Percentiles rank a stretch among this genome's conserved stretches.
Conservation (phyloP, 2,888 invertebrate genomes). For the Chelonus formosanus region DNA sequence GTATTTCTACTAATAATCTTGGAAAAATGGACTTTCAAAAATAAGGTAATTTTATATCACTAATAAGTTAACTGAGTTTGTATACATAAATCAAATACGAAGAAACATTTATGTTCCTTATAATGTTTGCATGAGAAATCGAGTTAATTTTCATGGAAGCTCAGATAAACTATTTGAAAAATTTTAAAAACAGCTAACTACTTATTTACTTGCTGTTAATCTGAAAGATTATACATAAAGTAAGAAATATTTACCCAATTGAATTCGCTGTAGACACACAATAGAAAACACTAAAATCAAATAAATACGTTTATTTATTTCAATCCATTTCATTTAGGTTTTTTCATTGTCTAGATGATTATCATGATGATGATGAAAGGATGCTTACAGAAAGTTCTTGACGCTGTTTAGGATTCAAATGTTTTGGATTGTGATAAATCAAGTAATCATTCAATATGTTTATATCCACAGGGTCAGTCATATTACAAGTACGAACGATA, state of each 20-base stretch:
- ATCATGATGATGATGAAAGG: background rate
- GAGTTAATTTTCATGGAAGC: no score
- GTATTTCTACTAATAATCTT: no score
- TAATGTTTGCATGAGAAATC: no score
- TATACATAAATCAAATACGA: no score
- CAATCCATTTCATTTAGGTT: background rate
- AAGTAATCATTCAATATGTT: constrained; percentile 44
- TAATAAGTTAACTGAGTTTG: no score
- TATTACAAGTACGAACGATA: constrained; percentile 46
- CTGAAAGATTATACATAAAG: no score
- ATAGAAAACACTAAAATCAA: constrained; percentile 47
- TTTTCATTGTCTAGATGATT: no score
- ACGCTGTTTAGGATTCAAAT: constrained; percentile 36
- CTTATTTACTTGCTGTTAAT: constrained; percentile 10
- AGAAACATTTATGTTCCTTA: no score
- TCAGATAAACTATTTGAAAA: no score
- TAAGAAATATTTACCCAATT: constrained; percentile 43
- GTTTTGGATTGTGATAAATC: constrained; percentile 44
- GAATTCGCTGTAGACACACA: constrained; percentile 48
- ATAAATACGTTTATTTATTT: constrained; percentile 5
- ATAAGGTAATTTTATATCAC: no score
- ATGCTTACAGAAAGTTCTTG: constrained; percentile 18
- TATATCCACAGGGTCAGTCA: constrained; percentile 45
- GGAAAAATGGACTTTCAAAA: no score
- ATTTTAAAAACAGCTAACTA: background rate